Percentiles rank a stretch among this genome's conserved stretches.
Evolutionary conservation across 2,888 invertebrate species (phyloP).

Genomic region (Phragmatobia fuliginosa): DNA sequence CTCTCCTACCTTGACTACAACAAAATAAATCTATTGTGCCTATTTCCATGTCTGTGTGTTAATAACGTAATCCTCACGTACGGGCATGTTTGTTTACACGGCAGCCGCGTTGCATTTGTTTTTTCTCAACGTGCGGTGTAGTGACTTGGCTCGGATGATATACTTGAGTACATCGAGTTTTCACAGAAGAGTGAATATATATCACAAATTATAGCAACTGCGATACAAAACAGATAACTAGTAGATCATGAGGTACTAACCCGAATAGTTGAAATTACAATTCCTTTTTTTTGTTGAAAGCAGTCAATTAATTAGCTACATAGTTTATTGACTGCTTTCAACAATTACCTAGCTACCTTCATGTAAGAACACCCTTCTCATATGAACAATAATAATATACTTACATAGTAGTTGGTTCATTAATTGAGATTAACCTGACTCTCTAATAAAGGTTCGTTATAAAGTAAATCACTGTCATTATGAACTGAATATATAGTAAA

Average conservation of each 20-base stretch:
- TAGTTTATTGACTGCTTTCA: too few relatives aligned
- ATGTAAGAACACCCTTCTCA: too few relatives aligned
- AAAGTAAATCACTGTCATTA: too few relatives aligned
- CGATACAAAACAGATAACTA: neutral
- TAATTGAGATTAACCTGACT: too few relatives aligned
- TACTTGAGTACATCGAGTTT: constrained; percentile 53
- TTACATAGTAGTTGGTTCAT: too few relatives aligned
- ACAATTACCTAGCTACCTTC: too few relatives aligned
- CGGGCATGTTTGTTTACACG: constrained; percentile 72
- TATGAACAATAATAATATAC: too few relatives aligned
- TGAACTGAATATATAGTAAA: too few relatives aligned
- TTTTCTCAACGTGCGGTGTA: constrained; percentile 67
- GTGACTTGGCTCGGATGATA: constrained; percentile 61
- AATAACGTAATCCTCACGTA: constrained; percentile 35
- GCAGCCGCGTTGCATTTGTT: constrained; percentile 72
- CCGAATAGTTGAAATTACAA: too few relatives aligned
- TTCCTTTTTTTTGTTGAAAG: neutral
- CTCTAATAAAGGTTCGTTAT: too few relatives aligned
- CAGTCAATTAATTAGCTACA: too few relatives aligned
- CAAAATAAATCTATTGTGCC: constrained; percentile 25
- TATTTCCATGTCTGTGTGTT: constrained; percentile 47
- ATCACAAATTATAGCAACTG: neutral
- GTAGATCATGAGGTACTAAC: neutral
- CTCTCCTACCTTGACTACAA: too few relatives aligned
- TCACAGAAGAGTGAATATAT: constrained; percentile 28